Conservation (phyloP, 2,113 vertebrate species). For the Gallinago media region DNA sequence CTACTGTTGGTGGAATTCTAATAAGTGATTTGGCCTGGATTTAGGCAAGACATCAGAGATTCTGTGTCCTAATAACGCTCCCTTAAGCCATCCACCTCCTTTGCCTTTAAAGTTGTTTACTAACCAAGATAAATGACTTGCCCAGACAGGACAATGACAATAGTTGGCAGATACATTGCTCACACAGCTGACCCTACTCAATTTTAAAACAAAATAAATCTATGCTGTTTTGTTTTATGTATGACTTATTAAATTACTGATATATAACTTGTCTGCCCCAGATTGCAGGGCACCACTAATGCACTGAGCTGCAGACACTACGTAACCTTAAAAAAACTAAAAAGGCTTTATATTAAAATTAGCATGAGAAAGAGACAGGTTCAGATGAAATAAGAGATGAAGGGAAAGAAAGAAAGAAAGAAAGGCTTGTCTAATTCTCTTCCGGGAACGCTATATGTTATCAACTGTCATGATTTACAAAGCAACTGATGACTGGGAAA, state of each 20-base stretch:
- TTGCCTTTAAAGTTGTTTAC: slow-evolving; percentile 49
- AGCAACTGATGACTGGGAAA: not conserved
- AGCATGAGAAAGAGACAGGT: not conserved
- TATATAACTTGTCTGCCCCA: slow-evolving; percentile 27
- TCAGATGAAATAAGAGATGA: not conserved
- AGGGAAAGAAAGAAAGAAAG: not conserved
- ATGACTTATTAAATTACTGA: slow-evolving; percentile 53
- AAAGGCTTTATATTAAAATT: not conserved
- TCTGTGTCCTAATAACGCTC: slow-evolving; percentile 14
- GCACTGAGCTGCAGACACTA: slow-evolving; percentile 11
- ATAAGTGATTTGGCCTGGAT: not conserved
- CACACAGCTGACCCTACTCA: slow-evolving; percentile 26
- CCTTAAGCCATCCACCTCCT: slow-evolving; percentile 30
- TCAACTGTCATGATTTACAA: not conserved
- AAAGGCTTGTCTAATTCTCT: not conserved
- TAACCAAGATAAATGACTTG: slow-evolving; percentile 61
- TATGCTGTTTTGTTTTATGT: slow-evolving; percentile 20
- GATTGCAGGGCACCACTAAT: not conserved
- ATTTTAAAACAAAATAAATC: slow-evolving; percentile 56
- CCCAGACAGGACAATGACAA: slow-evolving; percentile 38
- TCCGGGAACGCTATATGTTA: not conserved
- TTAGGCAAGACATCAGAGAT: slow-evolving; percentile 10
- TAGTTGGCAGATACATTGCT: slow-evolving; percentile 43
- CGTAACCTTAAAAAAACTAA: not conserved
- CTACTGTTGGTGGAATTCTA: not conserved